phyloP scores from a whole-genome alignment of 2,113 vertebrate genomes.

The Anhinga anhinga region DNA sequence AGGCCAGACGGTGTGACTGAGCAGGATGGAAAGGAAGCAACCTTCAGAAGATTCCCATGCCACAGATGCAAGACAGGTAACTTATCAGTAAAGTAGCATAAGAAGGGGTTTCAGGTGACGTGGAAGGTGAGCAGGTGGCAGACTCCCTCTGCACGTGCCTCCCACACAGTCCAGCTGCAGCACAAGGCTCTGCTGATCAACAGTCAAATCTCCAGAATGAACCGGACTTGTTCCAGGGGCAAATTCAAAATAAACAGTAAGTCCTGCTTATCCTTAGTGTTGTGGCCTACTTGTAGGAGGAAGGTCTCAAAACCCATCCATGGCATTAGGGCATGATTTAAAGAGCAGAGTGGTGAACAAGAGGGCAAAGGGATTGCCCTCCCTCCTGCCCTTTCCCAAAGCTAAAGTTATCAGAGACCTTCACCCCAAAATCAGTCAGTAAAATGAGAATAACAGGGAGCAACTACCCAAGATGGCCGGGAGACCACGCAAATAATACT shows the following conservation, averaged over 20 bases:
- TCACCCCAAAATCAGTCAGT: not conserved
- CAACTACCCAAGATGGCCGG: not conserved
- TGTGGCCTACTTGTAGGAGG: not conserved
- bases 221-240: not conserved
- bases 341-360: not conserved
- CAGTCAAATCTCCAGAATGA: not conserved
- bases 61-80: not conserved
- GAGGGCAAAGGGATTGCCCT: not conserved
- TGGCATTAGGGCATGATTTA: not conserved
- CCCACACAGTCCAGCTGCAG: not conserved
- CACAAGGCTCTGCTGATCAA: not conserved
- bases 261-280: not conserved
- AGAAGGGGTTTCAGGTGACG: not conserved
- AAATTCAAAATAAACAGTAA: not conserved
- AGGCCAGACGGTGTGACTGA: not conserved
- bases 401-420: not conserved
- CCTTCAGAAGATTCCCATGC: not conserved
- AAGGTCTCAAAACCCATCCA: not conserved
- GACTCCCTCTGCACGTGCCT: not conserved
- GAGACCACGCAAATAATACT: not conserved
- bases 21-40: not conserved
- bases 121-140: not conserved
- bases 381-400: not conserved
- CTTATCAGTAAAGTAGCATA: not conserved
- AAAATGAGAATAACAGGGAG: not conserved